These are phyloP conservation scores for Buphagus erythrorhynchus DNA, from an alignment of 2,797 vertebrate species.

Conservation along the genomic window DNA sequence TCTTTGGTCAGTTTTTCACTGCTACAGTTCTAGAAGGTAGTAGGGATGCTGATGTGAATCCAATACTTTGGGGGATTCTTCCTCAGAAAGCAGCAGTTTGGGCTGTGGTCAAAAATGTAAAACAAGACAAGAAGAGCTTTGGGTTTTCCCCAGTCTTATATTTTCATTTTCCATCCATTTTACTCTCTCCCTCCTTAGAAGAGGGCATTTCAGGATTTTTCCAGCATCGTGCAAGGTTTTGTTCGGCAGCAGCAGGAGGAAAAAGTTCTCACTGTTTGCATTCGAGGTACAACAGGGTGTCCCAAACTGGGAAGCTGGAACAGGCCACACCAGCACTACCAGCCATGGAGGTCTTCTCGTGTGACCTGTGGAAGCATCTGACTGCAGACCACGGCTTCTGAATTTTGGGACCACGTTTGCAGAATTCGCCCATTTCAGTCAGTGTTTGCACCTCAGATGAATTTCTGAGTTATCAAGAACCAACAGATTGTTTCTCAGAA, in stretches of 20 bases:
- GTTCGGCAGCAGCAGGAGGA: not conserved
- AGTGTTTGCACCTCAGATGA: not conserved
- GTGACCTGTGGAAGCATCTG: not conserved
- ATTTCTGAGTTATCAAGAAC: conserved; percentile 46
- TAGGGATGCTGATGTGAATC: rapidly evolving
- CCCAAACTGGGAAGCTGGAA: not conserved
- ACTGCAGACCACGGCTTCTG: not conserved
- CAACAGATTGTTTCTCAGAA: not conserved
- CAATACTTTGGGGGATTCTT: not conserved
- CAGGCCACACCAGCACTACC: not conserved
- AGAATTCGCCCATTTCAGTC: not conserved
- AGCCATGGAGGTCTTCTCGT: rapidly evolving
- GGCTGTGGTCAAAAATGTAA: not conserved
- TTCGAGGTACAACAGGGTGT: not conserved
- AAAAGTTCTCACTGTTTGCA: not conserved
- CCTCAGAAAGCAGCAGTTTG: not conserved
- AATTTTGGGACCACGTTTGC: not conserved
- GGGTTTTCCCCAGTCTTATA: not conserved
- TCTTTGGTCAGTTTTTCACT: not conserved
- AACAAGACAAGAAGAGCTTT: not conserved
- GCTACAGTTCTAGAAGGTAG: not conserved
- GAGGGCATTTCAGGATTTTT: not conserved
- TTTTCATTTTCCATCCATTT: not conserved
- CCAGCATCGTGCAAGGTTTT: not conserved
- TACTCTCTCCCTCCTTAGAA: not conserved